These are phyloP conservation scores for Caenorhabditis remanei DNA, from an alignment of 1,140 invertebrate species.

Conservation along the genomic window DNA sequence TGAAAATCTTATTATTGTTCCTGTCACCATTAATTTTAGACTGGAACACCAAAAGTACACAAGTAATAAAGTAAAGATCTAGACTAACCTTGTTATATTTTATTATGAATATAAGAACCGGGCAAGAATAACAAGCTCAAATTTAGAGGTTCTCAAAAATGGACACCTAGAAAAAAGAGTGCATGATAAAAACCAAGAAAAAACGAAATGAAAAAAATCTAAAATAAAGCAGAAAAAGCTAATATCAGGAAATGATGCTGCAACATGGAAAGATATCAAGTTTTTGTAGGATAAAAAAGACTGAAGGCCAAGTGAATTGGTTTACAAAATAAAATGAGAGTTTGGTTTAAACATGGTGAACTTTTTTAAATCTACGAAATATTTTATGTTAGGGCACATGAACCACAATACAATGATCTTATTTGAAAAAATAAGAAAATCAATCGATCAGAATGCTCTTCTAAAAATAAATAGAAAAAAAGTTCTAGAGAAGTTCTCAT, in stretches of 20 bases:
- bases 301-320: neutral
- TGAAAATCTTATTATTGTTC: conserved; percentile 30
- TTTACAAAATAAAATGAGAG: neutral
- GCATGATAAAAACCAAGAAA: neutral
- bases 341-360: no score
- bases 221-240: neutral
- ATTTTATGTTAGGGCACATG: no score
- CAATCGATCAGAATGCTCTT: neutral
- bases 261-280: neutral
- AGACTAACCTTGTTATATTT: neutral
- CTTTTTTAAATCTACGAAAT: no score
- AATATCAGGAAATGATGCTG: neutral
- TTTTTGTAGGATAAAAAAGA: neutral
- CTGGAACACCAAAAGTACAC: conserved; percentile 10
- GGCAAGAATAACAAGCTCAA: neutral
- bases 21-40: conserved; percentile 41
- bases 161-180: neutral
- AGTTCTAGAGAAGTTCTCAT: neutral
- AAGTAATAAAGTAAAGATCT: neutral
- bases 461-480: neutral
- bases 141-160: neutral
- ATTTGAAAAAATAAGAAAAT: no score
- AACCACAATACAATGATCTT: no score
- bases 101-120: neutral
- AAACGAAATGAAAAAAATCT: neutral